These are phyloP conservation scores for Catostomus latipinnis DNA, from an alignment of 2,797 vertebrate genomes.

Conservation along the genomic window DNA sequence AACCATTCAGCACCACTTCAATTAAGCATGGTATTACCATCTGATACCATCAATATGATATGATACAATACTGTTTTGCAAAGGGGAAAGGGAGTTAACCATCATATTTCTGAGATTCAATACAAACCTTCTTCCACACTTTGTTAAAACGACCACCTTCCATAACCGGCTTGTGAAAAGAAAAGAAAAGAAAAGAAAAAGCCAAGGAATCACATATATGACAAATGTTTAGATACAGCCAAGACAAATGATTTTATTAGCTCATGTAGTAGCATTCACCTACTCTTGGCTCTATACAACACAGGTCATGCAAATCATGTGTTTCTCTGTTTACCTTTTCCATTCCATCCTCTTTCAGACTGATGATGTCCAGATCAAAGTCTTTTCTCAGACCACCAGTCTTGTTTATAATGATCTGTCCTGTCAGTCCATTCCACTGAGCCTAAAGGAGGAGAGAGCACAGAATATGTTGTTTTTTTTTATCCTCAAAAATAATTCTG, in stretches of 20 bases:
- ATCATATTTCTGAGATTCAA: slow-evolving; percentile 52
- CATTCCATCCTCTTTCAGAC: slow-evolving; percentile 95
- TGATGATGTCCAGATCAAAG: slow-evolving; percentile 97
- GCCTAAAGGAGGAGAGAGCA: slow-evolving; percentile 74
- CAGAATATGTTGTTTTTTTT: background rate
- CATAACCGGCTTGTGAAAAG: slow-evolving; percentile 82
- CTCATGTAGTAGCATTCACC: background rate
- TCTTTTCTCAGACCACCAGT: slow-evolving; percentile 94
- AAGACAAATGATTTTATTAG: too few species aligned
- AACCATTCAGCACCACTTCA: background rate
- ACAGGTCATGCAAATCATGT: background rate
- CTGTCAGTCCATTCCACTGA: slow-evolving; percentile 94
- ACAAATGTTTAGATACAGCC: background rate
- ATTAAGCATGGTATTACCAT: background rate
- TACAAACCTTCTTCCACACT: slow-evolving; percentile 99
- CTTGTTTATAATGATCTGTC: slow-evolving; percentile 93
- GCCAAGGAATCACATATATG: slow-evolving; percentile 66
- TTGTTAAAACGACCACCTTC: slow-evolving; percentile 88
- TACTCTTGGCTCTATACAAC: background rate
- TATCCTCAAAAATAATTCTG: background rate
- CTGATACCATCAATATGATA: background rate
- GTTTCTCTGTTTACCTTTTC: slow-evolving; percentile 85
- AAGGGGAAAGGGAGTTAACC: background rate
- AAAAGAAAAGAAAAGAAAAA: slow-evolving; percentile 74
- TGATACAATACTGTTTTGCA: background rate